Evolutionary conservation across 2,888 invertebrate species (phyloP).

Genomic region (Ametastegia equiseti): DNA sequence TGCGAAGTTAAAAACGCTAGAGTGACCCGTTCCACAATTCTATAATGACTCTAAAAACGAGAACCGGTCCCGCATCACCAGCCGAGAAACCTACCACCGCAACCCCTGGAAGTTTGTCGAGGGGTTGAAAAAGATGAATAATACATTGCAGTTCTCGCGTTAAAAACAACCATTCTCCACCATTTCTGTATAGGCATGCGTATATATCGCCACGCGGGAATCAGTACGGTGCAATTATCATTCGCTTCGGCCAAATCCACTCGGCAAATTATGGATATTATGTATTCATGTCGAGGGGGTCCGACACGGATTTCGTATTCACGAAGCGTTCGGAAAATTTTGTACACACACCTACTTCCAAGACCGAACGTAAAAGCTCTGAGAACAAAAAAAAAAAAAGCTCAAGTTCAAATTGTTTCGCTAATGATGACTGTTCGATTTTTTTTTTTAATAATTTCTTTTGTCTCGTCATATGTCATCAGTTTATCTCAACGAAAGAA

Average conservation of each 20-base stretch:
- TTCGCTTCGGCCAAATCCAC: background rate
- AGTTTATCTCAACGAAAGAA: no score
- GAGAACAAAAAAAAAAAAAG: no score
- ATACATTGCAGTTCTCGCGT: slow-evolving; percentile 35
- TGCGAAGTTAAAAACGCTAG: background rate
- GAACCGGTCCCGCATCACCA: background rate
- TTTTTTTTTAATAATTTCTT: no score
- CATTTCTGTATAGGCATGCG: background rate
- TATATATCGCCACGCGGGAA: background rate
- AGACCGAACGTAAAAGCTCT: no score
- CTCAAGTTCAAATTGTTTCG: no score
- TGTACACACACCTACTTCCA: no score
- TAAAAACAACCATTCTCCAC: slow-evolving; percentile 1
- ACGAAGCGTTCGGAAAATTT: no score
- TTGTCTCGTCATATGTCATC: no score
- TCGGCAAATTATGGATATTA: slow-evolving; percentile 18
- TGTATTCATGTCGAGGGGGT: background rate
- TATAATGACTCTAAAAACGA: slow-evolving; percentile 28
- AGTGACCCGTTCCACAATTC: slow-evolving; percentile 3
- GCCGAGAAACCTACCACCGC: no score
- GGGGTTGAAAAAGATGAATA: slow-evolving; percentile 35
- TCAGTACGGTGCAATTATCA: slow-evolving; percentile 35
- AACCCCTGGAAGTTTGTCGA: slow-evolving; percentile 8
- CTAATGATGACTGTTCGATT: no score
- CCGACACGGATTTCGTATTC: no score